Conservation (phyloP, 2,888 invertebrate species). For the Hecatera dysodea region DNA sequence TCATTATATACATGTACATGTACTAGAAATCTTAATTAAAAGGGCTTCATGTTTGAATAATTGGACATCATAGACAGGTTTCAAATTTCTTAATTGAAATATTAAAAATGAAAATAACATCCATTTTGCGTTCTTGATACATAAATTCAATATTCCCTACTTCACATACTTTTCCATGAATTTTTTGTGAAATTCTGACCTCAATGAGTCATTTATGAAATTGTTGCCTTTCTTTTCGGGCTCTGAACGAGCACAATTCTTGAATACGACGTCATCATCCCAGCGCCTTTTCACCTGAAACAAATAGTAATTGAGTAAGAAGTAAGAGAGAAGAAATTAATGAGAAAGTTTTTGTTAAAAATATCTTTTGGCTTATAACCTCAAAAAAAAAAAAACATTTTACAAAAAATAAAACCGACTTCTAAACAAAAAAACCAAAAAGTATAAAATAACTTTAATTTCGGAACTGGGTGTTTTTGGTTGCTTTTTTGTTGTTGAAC, state of each 20-base stretch:
- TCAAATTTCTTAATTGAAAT: background rate
- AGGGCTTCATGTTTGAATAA: too few relatives aligned
- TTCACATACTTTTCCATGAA: conserved; percentile 99
- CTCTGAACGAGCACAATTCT: conserved; percentile 99
- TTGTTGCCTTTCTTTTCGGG: conserved; percentile 96
- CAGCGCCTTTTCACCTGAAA: conserved; percentile 96
- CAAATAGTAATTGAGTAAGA: background rate
- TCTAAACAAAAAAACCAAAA: too few relatives aligned
- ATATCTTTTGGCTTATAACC: too few relatives aligned
- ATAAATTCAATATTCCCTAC: conserved; percentile 82
- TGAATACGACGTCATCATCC: conserved; percentile 99
- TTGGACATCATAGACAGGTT: background rate
- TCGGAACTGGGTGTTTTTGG: too few relatives aligned
- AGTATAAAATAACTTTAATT: too few relatives aligned
- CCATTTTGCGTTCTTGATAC: background rate
- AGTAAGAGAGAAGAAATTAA: too few relatives aligned
- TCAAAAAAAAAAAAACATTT: too few relatives aligned
- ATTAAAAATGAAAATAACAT: conserved; percentile 5
- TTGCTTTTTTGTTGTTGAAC: too few relatives aligned
- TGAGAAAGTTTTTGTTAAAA: too few relatives aligned
- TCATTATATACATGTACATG: background rate
- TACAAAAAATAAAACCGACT: too few relatives aligned
- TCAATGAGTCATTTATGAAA: conserved; percentile 99
- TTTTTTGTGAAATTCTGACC: conserved; percentile 99
- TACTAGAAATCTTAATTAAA: background rate